Base-by-base conservation (phyloP, 2,888 invertebrate species). In the Watsonalla cultraria region DNA sequence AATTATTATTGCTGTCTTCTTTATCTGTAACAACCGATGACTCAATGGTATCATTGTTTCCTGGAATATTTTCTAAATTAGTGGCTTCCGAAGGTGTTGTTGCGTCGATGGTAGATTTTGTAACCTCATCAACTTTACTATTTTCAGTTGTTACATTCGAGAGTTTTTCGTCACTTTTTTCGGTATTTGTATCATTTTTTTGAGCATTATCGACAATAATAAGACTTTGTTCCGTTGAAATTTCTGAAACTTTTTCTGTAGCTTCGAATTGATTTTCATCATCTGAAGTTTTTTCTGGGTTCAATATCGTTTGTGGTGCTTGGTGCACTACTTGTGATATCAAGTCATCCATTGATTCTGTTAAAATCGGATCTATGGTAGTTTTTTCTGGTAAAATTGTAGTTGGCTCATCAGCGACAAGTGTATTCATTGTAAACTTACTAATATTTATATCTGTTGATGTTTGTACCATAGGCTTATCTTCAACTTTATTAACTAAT, bases 311-410 rank as follows among this genome's bases (percentile, higher is more conserved):
- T 57, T 82, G 76, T 0, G 82, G 82, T 15, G 68, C 71, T 65
- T 80, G 72, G 65, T 89, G 77, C 6, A 84, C 87, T 53, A 91
- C 80, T 76, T 91, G 91, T n/a, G 86, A 90, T n/a, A 91, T 45
- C 62, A 91, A 74, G 68, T 91, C 89, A 54, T 76, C 87, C 84
- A 91, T 89, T 4, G 91, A 91, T 60, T 85, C 90, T 1, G 88
- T 82, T 58, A 91, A 69, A 59, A 87, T 75, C 51, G 84, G 78
- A 64, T 90, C 90, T 11, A 87, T 82, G 5, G 85, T 82, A 34
- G 81, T 81, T 39, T 59, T 66, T 51, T 72, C 70, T 45, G 65
- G 47, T 15, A 60, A 39, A 59, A 51, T 37, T 6, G 70, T 63
- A 5, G 71, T 67, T 6, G 67, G 51, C 55, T 73, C 64, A 49